Conservation (phyloP, 2,113 vertebrate species). For the Egretta garzetta region DNA sequence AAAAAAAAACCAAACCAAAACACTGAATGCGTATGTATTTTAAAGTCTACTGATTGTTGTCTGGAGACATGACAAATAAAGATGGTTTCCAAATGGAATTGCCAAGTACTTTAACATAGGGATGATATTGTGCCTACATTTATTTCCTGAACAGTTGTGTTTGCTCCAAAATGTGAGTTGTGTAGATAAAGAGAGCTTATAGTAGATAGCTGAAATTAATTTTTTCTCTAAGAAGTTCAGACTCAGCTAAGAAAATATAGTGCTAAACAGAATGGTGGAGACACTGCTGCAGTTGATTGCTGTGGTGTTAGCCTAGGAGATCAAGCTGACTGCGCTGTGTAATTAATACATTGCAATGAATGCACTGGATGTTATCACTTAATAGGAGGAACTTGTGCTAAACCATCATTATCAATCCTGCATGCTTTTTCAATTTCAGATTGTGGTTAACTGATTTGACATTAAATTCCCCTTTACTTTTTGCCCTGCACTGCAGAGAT, state of each 20-base stretch:
- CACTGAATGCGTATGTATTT: not conserved
- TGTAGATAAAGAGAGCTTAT: not conserved
- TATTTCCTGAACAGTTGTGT: not conserved
- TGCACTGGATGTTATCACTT: not conserved
- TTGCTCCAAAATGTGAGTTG: not conserved
- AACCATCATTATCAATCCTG: not conserved
- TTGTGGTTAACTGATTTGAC: constrained; percentile 30
- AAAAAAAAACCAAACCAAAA: not conserved
- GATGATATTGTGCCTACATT: not conserved
- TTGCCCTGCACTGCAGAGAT: constrained; percentile 1
- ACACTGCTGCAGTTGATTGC: not conserved
- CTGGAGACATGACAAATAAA: not conserved
- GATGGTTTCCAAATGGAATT: not conserved
- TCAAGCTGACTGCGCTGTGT: not conserved
- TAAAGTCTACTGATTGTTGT: not conserved
- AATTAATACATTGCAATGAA: not conserved
- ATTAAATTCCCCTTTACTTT: constrained; percentile 48
- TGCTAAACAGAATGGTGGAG: not conserved
- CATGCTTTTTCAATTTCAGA: constrained; percentile 10
- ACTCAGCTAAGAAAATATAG: not conserved
- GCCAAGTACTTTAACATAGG: not conserved
- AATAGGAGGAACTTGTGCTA: not conserved
- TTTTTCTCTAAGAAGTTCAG: not conserved
- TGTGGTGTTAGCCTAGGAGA: not conserved
- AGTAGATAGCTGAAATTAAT: not conserved